phyloP scores from a whole-genome alignment of 2,113 vertebrate species.

The Chloebia gouldiae region DNA sequence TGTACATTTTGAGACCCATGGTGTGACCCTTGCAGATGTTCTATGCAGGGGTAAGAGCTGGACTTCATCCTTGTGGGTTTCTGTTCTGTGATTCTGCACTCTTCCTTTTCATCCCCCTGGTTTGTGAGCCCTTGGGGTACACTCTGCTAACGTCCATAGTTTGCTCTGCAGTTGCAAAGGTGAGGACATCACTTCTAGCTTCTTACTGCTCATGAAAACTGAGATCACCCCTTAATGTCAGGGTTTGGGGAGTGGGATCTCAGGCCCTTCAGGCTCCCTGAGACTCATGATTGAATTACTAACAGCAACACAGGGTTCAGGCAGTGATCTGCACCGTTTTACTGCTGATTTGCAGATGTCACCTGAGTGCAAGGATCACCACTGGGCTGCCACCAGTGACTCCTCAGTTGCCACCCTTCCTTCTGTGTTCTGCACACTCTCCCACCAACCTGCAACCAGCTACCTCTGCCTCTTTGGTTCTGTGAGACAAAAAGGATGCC shows the following conservation, averaged over 20 bases:
- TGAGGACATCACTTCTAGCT: not conserved
- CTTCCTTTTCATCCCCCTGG: not conserved
- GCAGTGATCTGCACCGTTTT: not conserved
- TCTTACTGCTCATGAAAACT: not conserved
- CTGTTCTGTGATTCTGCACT: not conserved
- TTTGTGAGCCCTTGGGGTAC: not conserved
- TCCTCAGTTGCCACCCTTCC: not conserved
- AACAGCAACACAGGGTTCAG: not conserved
- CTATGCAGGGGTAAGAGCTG: too few species aligned
- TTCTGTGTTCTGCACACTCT: not conserved
- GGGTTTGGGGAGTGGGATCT: not conserved
- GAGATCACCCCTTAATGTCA: not conserved
- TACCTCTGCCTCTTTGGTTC: not conserved
- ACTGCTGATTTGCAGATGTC: not conserved
- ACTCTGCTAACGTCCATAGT: not conserved
- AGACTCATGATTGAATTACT: not conserved
- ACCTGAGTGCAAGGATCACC: not conserved
- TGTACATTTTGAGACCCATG: not conserved
- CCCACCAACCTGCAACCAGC: not conserved
- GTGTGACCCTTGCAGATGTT: not conserved
- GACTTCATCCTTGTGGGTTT: not conserved
- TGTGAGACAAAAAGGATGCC: not conserved
- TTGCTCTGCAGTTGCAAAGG: not conserved
- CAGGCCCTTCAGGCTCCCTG: not conserved
- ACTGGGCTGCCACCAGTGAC: not conserved